Percentiles rank a stretch among this genome's conserved stretches.
These are phyloP conservation scores for Lycocorax pyrrhopterus DNA, from an alignment of 2,113 vertebrate genomes.

Conservation along the genomic window DNA sequence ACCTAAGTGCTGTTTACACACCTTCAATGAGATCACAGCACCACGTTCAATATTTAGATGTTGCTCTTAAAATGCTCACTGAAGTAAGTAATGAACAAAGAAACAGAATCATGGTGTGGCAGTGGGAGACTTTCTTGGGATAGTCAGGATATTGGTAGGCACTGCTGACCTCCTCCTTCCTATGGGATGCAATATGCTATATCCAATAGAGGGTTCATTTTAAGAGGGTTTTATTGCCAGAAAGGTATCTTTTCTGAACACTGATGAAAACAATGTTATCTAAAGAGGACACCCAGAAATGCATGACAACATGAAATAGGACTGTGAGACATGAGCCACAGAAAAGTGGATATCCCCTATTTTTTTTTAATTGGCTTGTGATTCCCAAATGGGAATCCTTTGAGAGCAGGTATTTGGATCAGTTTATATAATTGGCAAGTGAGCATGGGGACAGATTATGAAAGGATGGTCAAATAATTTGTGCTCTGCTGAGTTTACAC, in stretches of 20 bases:
- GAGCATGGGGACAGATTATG: slow-evolving; percentile 59
- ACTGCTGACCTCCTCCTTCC: background rate
- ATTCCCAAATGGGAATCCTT: slow-evolving; percentile 22
- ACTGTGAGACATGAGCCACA: background rate
- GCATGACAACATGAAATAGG: background rate
- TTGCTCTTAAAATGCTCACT: background rate
- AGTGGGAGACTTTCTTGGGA: background rate
- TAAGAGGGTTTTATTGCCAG: background rate
- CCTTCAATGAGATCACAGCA: background rate
- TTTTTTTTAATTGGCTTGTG: slow-evolving; percentile 36
- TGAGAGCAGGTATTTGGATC: slow-evolving; percentile 60
- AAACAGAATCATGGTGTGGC: background rate
- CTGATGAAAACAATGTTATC: background rate
- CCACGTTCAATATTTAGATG: background rate
- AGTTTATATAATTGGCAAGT: slow-evolving; percentile 57
- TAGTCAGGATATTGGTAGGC: background rate
- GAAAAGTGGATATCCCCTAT: background rate
- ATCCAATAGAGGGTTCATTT: background rate
- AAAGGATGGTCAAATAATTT: slow-evolving; percentile 68
- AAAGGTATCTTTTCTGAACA: background rate
- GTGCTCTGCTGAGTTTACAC: slow-evolving; percentile 60
- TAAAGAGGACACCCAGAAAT: background rate
- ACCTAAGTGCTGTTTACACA: background rate
- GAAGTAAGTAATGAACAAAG: background rate
- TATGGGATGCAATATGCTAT: background rate